A percentile compares a stretch with the other conserved stretches of the same genome.
Conservation (phyloP, 1,140 invertebrate species). For the Theocolax elegans region DNA sequence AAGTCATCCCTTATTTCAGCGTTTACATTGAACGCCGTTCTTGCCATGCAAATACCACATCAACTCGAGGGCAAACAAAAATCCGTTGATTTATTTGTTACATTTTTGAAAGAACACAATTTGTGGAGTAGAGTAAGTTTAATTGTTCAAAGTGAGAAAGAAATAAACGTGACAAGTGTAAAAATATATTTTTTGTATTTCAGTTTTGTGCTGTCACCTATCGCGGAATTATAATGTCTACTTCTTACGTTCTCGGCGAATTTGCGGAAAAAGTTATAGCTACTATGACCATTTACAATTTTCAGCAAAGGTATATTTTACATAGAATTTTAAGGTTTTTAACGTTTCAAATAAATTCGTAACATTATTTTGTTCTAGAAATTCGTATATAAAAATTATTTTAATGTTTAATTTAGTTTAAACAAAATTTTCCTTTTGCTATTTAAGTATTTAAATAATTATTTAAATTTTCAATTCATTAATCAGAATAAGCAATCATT, state of each 20-base stretch:
- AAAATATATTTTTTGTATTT: conserved; percentile 22
- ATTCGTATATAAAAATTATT: neutral
- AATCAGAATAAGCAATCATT: too few species aligned
- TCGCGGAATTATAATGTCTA: conserved; percentile 72
- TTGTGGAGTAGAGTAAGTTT: conserved; percentile 76
- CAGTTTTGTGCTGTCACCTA: conserved; percentile 71
- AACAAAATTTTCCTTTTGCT: neutral
- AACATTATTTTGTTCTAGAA: neutral
- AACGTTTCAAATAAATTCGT: neutral
- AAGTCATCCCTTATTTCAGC: conserved; percentile 52
- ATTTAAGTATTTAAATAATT: neutral
- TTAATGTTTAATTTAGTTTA: neutral
- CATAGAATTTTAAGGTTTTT: neutral
- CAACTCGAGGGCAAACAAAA: conserved; percentile 89
- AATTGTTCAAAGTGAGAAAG: neutral
- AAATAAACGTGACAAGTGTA: neutral
- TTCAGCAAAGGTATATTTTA: conserved; percentile 72
- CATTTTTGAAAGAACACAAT: conserved; percentile 81
- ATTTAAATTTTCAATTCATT: neutral
- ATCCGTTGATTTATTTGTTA: conserved; percentile 78
- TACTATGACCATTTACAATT: conserved; percentile 75
- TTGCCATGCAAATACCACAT: conserved; percentile 82
- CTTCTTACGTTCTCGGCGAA: conserved; percentile 76
- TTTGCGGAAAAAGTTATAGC: conserved; percentile 81
- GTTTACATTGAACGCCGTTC: conserved; percentile 62